Conservation (phyloP, 2,797 vertebrate species). For the Tympanoctomys barrerae region DNA sequence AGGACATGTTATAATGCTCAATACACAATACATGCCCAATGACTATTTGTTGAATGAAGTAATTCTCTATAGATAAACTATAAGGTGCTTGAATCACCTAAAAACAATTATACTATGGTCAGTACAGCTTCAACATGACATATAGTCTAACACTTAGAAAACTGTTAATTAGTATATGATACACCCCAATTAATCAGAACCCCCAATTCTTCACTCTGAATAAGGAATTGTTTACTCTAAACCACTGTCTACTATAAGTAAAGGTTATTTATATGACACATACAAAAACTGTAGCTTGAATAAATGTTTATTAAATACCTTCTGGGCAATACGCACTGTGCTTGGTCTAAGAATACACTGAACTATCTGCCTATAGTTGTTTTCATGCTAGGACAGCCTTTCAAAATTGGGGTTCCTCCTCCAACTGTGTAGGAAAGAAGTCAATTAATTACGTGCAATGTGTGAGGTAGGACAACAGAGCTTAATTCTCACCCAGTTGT, state of each 20-base stretch:
- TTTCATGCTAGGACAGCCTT: slow-evolving; percentile 32
- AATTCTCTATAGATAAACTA: slow-evolving; percentile 37
- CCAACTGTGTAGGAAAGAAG: not conserved
- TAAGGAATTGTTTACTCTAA: slow-evolving; percentile 13
- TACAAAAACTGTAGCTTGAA: slow-evolving; percentile 58
- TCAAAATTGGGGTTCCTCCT: slow-evolving; percentile 19
- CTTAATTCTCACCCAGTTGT: slow-evolving; percentile 7
- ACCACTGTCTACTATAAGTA: not conserved
- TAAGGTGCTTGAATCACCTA: slow-evolving; percentile 31
- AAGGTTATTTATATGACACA: slow-evolving; percentile 53
- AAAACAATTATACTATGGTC: slow-evolving; percentile 17
- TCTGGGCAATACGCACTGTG: not conserved
- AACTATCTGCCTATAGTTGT: slow-evolving; percentile 14
- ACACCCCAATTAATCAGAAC: slow-evolving; percentile 2
- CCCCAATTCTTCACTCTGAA: slow-evolving; percentile 43
- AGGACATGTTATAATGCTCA: not conserved
- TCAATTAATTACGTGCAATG: slow-evolving; percentile 32
- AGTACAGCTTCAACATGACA: not conserved
- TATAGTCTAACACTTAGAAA: slow-evolving; percentile 33
- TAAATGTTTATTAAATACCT: slow-evolving; percentile 45
- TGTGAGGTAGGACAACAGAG: not conserved
- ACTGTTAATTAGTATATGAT: not conserved
- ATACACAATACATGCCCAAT: not conserved
- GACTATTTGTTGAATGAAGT: slow-evolving; percentile 58
- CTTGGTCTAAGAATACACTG: not conserved